A percentile compares a stretch with the other conserved stretches of the same genome.
Evolutionary conservation across 2,113 vertebrate genomes (phyloP).

Genomic region (Chaetorhynchus papuensis): DNA sequence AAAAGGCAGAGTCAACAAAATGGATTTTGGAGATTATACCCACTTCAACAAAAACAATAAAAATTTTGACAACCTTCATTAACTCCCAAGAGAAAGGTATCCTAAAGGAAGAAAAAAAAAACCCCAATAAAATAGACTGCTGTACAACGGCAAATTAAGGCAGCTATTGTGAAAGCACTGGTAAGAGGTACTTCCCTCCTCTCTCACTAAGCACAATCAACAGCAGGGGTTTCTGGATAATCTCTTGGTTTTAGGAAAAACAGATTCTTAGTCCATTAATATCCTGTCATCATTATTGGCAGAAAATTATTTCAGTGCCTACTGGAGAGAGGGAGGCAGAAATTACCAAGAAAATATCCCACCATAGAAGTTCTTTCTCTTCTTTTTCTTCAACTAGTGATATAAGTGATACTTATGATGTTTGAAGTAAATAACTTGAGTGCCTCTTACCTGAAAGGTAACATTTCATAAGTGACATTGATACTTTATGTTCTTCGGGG

Average conservation of each 20-base stretch:
- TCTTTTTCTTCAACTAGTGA: not conserved
- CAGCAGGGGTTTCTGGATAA: not conserved
- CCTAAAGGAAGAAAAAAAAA: not conserved
- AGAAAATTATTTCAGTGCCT: not conserved
- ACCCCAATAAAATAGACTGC: not conserved
- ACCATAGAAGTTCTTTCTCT: not conserved
- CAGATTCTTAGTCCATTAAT: not conserved
- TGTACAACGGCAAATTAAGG: not conserved
- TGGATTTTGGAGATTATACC: not conserved
- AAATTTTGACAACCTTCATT: not conserved
- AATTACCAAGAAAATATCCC: not conserved
- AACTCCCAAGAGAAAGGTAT: not conserved
- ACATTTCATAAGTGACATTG: not conserved
- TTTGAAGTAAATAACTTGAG: not conserved
- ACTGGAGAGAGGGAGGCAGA: not conserved
- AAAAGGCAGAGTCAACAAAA: not conserved
- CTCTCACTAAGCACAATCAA: not conserved
- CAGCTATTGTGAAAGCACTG: not conserved
- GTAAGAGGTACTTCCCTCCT: not conserved
- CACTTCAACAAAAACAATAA: not conserved
- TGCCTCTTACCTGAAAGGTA: not conserved
- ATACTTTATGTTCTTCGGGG: not conserved
- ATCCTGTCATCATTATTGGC: not conserved
- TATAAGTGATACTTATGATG: not conserved
- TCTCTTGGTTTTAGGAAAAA: not conserved